A percentile compares a stretch with the other conserved stretches of the same genome.
Evolutionary conservation across 2,797 vertebrate species (phyloP).

Genomic region (Echiichthys vipera): DNA sequence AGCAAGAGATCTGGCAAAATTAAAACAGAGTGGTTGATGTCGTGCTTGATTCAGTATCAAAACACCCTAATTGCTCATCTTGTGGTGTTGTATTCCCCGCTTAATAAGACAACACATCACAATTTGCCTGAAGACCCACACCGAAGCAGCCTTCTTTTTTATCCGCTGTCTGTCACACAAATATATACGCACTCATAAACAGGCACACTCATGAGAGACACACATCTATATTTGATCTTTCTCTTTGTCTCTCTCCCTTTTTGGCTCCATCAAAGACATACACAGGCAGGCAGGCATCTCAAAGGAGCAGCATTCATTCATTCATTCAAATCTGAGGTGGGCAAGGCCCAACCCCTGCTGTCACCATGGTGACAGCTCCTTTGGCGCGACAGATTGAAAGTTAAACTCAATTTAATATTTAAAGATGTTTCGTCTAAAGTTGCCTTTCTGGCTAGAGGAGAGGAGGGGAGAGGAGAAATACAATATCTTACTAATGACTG

Average conservation of each 20-base stretch:
- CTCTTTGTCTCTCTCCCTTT: background rate
- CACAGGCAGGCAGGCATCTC: conserved; percentile 5
- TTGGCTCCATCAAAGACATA: conserved; percentile 2
- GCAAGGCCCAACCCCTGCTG: conserved; percentile 38
- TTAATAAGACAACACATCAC: conserved; percentile 61
- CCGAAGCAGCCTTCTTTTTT: conserved; percentile 33
- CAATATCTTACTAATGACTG: conserved; percentile 58
- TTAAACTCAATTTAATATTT: conserved; percentile 60
- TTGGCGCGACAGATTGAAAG: conserved; percentile 32
- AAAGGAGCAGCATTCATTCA: conserved; percentile 28
- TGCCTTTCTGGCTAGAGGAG: conserved; percentile 9
- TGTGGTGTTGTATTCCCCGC: conserved; percentile 55
- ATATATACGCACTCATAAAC: conserved; percentile 9
- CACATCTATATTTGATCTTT: conserved; percentile 2
- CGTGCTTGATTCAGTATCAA: conserved; percentile 44
- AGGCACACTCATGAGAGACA: conserved; percentile 1
- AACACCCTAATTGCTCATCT: conserved; percentile 67
- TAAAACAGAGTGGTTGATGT: conserved; percentile 23
- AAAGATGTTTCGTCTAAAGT: conserved; percentile 46
- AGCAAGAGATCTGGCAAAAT: background rate
- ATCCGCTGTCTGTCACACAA: conserved; percentile 14
- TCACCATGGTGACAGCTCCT: conserved; percentile 54
- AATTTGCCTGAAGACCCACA: conserved; percentile 50
- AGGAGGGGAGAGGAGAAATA: conserved; percentile 20
- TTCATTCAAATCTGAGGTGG: conserved; percentile 53